Base-by-base conservation (phyloP, 1,140 invertebrate genomes). In the Orussus abietinus region DNA sequence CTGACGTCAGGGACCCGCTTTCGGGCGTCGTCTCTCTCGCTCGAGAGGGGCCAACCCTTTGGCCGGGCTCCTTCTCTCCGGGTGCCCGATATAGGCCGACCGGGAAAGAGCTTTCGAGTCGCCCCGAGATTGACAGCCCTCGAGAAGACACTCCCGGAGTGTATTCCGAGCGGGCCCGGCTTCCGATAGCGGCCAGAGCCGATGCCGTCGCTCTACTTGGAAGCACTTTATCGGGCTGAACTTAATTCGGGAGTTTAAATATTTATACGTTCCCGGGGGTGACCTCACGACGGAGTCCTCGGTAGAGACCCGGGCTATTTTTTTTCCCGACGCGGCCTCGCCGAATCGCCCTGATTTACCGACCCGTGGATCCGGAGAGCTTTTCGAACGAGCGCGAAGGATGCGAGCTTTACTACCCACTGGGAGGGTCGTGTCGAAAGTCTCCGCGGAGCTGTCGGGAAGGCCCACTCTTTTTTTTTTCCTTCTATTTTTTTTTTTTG, bases 161-260 rank as follows among this genome's bases (percentile, higher is more conserved):
- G n/a, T n/a, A 36, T 36, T 36, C 34, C 34, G 45, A 51, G 43
- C 47, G 19, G 32, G 26, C 43, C 32, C 31, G 36, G 42, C 22
- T 18, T 28, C 46, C 55, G 62, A 68, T 62, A 62, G 47, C 55
- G 60, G 52, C 60, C 62, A 67, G 53, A 58, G 40, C 49, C 49
- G 29, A n/a, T n/a, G 15, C 29, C 43, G 45, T 25, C 38, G 42
- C 43, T 42, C 43, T 45, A 55, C 53, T 61, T 53, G 55, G 57
- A 64, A 54, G 18, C 59, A 55, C 59, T 66, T 65, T 65, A 65
- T 66, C 62, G 62, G n/a, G 63, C 51, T 54, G 47, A 52, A 59
- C 52, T 66, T 66, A 60, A 64, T 66, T 66, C 54, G 56, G 57
- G 59, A 62, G 54, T 66, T 63, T 48, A 66, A 67, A 67, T 64